Conservation (phyloP, 2,113 vertebrate genomes). For the Nycticorax nycticorax region DNA sequence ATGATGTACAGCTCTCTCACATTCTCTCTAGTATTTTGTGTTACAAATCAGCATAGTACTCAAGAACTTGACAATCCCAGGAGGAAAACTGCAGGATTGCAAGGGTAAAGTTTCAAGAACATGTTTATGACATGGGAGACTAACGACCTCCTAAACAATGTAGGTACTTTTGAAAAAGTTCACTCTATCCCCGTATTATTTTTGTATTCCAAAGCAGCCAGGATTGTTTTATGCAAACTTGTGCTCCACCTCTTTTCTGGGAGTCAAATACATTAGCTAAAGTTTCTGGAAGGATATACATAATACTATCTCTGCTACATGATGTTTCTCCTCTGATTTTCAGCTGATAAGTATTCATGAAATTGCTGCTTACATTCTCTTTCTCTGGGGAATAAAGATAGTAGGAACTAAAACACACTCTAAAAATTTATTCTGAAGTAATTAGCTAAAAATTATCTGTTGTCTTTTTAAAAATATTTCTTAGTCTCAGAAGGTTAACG, state of each 20-base stretch:
- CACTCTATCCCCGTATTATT: background rate
- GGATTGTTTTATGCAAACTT: background rate
- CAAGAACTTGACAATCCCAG: background rate
- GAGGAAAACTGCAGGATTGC: background rate
- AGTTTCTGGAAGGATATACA: background rate
- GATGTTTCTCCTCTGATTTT: background rate
- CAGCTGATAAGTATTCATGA: background rate
- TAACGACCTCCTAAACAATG: background rate
- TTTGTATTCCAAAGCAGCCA: background rate
- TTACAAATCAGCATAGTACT: background rate
- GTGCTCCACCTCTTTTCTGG: background rate
- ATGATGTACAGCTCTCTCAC: background rate
- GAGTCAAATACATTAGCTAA: background rate
- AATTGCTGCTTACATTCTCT: background rate
- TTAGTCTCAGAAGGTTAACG: slow-evolving; percentile 40
- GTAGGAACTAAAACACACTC: background rate
- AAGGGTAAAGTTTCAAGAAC: background rate
- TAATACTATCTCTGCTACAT: background rate
- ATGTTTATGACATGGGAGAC: background rate
- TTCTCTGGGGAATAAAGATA: background rate
- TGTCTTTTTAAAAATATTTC: slow-evolving; percentile 44
- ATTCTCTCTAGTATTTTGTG: background rate
- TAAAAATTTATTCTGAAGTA: background rate
- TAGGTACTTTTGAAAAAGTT: background rate
- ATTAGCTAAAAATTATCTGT: background rate